Conservation (phyloP, 2,888 invertebrate species). For the Cerastis leucographa region DNA sequence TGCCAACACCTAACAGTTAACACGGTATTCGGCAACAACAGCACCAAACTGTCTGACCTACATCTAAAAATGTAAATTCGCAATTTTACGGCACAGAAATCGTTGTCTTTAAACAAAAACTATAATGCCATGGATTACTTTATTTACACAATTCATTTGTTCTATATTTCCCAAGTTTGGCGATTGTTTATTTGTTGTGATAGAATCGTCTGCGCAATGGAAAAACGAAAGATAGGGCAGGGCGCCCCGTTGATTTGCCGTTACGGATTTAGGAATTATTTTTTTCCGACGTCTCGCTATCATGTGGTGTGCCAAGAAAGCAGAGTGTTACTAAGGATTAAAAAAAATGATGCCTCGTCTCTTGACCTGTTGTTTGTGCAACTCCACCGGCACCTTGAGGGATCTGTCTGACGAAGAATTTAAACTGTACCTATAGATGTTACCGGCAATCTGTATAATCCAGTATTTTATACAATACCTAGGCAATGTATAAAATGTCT, state of each 20-base stretch:
- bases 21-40: not conserved
- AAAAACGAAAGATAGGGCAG: constrained; percentile 23
- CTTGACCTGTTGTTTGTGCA: not conserved
- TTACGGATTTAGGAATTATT: not conserved
- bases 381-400: too few relatives aligned
- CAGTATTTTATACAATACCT: too few relatives aligned
- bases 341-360: not conserved
- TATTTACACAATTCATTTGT: constrained; percentile 64
- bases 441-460: too few relatives aligned
- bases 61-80: constrained; percentile 29
- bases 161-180: constrained; percentile 62
- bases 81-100: constrained; percentile 51
- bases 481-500: too few relatives aligned
- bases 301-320: not conserved
- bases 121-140: constrained; percentile 42
- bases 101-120: constrained; percentile 46
- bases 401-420: too few relatives aligned
- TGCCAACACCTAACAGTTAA: not conserved
- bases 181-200: constrained; percentile 47
- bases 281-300: not conserved
- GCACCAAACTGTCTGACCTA: constrained; percentile 47
- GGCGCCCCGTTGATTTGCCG: constrained; percentile 31
- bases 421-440: too few relatives aligned
- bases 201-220: constrained; percentile 21
- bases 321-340: not conserved